Conservation (phyloP, 2,113 vertebrate genomes). For the Microcebus jonahi region DNA sequence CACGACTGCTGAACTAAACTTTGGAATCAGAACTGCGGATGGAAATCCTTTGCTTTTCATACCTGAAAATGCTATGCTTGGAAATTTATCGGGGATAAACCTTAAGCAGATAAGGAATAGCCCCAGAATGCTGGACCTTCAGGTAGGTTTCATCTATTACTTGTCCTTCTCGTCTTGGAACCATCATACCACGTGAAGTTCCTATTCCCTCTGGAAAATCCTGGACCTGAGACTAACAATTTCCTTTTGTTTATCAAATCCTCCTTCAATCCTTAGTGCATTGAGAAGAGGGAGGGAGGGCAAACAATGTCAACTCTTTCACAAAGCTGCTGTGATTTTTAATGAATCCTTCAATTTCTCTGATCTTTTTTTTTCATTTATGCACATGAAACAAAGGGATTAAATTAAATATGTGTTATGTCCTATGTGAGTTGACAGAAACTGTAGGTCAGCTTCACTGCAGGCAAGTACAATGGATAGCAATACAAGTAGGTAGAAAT, state of each 20-base stretch:
- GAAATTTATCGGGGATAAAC: not conserved
- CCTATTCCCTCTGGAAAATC: not conserved
- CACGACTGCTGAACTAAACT: not conserved
- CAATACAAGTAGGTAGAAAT: not conserved
- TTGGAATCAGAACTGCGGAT: too few species aligned
- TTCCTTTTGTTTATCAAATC: not conserved
- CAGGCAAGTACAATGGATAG: not conserved
- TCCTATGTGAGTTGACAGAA: not conserved
- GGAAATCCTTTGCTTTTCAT: not conserved
- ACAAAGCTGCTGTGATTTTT: not conserved
- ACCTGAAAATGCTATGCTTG: not conserved
- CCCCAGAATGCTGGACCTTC: not conserved
- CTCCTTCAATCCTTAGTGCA: not conserved
- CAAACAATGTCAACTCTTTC: not conserved
- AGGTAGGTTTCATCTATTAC: too few species aligned
- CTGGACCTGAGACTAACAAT: not conserved
- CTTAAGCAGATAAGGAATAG: not conserved
- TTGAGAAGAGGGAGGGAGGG: too few species aligned
- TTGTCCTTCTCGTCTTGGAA: not conserved
- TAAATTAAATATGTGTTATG: not conserved
- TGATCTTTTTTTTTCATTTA: not conserved
- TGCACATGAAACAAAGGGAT: not conserved
- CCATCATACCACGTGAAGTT: too few species aligned
- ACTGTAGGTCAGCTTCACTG: not conserved
- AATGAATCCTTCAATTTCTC: not conserved